Base-by-base conservation (phyloP, 2,888 invertebrate species). In the Tipula lateralis region DNA sequence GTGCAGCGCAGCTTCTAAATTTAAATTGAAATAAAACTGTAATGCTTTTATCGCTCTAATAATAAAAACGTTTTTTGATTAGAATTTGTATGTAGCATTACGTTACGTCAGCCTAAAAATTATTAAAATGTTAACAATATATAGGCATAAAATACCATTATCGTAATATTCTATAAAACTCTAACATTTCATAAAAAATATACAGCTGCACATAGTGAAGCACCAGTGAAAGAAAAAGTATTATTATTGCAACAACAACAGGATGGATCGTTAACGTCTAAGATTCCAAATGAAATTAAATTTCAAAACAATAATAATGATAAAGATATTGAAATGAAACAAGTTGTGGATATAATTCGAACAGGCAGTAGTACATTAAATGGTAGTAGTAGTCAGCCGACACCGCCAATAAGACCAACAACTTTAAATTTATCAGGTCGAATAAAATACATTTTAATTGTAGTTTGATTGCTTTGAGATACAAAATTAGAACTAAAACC, bases 391-490 rank as follows among this genome's bases (percentile, higher is more conserved):
- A 66, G 19, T 66, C 66, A 66, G 1, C 66, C 66, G 3, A 24
- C 66, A 24, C 66, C 1, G 24, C 29, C 84, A 29, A 34, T 50
- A 50, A 44, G 84, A 84, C 84, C 84, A 24, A 84, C 84, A 44
- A 84, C 84, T 34, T 84, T 84, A 50, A 84, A 84, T 50, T 84
- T 84, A 44, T 29, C 44, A 84, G 84, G 84, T 84, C 84, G 30
- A 66, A 66, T 24, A 66, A 66, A 66, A 66, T 24, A 50, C 4
- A 82, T 82, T 82, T 82, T n/a, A 30, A 30, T 82, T 66, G 66
- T 66, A 66, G 9, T 66, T 66, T 66, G 66, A 66, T n/a, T 66
- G 66, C 66, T 66, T 66, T 66, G 9, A 66, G 13, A 66, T 2
- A 29, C 5, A 30, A 30, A 82, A 29, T 82, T 30, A 30, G 30